A percentile compares a stretch with the other conserved stretches of the same genome.
These are phyloP conservation scores for Hypsopygia costalis DNA, from an alignment of 2,888 invertebrate genomes.

Conservation along the genomic window DNA sequence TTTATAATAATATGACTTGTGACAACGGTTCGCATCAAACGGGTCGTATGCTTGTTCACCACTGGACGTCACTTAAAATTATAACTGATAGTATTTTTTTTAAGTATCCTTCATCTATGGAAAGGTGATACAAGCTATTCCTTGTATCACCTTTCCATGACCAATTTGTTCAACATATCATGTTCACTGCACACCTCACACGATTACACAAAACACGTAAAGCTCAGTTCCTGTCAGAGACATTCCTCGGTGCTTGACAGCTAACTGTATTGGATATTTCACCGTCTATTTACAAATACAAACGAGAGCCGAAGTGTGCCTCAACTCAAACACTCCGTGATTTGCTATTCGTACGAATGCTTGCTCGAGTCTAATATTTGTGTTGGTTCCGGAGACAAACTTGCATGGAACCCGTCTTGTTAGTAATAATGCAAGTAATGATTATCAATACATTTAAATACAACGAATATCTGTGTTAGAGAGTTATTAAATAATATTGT, in stretches of 20 bases:
- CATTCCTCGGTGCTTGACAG: conserved; percentile 55
- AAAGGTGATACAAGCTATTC: too few relatives aligned
- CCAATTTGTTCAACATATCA: too few relatives aligned
- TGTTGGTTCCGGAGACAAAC: conserved; percentile 70
- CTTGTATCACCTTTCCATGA: too few relatives aligned
- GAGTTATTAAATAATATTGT: too few relatives aligned
- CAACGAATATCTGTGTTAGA: too few relatives aligned
- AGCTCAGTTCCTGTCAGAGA: conserved; percentile 14
- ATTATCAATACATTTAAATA: too few relatives aligned
- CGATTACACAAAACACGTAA: neutral
- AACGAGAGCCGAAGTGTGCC: conserved; percentile 56
- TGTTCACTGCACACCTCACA: neutral
- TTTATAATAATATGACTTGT: too few relatives aligned
- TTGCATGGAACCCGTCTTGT: conserved; percentile 42
- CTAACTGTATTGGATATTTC: conserved; percentile 66
- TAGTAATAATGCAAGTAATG: conserved; percentile 1
- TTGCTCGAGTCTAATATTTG: conserved; percentile 70
- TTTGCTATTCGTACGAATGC: conserved; percentile 67
- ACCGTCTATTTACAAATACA: conserved; percentile 60
- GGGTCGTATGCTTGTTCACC: too few relatives aligned
- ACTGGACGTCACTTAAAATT: too few relatives aligned
- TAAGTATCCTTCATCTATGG: too few relatives aligned
- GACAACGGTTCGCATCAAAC: too few relatives aligned
- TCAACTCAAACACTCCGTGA: conserved; percentile 64
- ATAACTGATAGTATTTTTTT: too few relatives aligned